Conservation (phyloP, 2,888 invertebrate genomes). For the Dusona sp. region DNA sequence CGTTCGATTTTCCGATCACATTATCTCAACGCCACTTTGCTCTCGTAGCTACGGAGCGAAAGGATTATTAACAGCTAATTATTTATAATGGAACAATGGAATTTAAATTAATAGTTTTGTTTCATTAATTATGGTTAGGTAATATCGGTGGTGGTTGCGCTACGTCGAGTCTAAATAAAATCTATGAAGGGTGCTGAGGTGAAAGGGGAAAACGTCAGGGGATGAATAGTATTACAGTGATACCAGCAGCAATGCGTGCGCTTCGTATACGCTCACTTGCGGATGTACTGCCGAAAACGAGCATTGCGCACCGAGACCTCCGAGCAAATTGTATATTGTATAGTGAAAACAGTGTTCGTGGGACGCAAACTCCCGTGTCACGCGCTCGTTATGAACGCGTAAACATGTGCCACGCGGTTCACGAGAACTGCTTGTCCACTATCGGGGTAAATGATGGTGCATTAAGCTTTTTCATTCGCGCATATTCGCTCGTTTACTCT, state of each 20-base stretch:
- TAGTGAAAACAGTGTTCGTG: slow-evolving; percentile 63
- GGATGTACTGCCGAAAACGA: slow-evolving; percentile 62
- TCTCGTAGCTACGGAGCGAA: slow-evolving; percentile 68
- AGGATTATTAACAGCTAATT: slow-evolving; percentile 83
- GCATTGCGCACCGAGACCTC: slow-evolving; percentile 31
- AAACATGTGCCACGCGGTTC: slow-evolving; percentile 82
- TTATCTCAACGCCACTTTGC: slow-evolving; percentile 68
- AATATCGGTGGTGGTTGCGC: slow-evolving; percentile 77
- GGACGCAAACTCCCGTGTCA: slow-evolving; percentile 81
- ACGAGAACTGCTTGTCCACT: slow-evolving; percentile 82
- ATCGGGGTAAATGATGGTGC: slow-evolving; percentile 84
- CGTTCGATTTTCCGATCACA: slow-evolving; percentile 75
- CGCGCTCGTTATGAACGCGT: slow-evolving; percentile 83
- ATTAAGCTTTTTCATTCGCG: slow-evolving; percentile 83
- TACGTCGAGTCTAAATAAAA: slow-evolving; percentile 83
- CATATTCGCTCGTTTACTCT: slow-evolving; percentile 67
- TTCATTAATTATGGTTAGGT: slow-evolving; percentile 83
- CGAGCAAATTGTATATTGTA: slow-evolving; percentile 42
- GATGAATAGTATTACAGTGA: slow-evolving; percentile 23
- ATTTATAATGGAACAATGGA: slow-evolving; percentile 85
- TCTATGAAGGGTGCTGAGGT: slow-evolving; percentile 76
- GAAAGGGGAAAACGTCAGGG: slow-evolving; percentile 28
- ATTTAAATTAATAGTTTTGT: slow-evolving; percentile 85
- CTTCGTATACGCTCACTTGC: slow-evolving; percentile 74
- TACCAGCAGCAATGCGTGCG: slow-evolving; percentile 78